Conservation (phyloP, 2,888 invertebrate genomes). For the Mesorhabditis spiculigera region DNA sequence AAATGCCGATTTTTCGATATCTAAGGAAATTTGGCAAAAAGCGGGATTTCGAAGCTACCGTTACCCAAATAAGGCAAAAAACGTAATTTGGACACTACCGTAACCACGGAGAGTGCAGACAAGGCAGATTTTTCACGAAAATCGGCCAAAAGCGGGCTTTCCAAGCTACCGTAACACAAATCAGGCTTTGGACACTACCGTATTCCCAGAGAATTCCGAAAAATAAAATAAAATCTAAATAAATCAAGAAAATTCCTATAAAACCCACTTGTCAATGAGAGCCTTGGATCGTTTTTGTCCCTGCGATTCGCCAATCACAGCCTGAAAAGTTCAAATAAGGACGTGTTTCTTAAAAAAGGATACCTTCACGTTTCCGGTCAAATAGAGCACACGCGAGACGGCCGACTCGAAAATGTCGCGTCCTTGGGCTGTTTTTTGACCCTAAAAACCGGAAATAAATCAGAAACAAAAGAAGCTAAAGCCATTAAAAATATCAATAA, state of each 20-base stretch:
- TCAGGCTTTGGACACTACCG: no score
- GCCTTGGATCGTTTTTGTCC: conserved; percentile 30
- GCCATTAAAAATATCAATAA: neutral
- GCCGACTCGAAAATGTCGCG: conserved; percentile 54
- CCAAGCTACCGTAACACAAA: no score
- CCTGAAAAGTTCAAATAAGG: neutral
- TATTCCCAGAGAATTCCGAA: no score
- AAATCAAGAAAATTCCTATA: neutral
- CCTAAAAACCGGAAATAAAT: conserved; percentile 9
- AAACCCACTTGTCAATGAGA: conserved; percentile 48
- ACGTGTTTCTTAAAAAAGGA: neutral
- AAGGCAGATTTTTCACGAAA: no score
- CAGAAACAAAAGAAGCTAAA: neutral
- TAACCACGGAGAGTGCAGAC: no score
- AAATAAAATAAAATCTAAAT: no score
- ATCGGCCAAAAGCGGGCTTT: no score
- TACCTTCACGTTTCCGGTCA: conserved; percentile 34
- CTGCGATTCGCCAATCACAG: neutral
- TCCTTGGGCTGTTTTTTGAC: conserved; percentile 33
- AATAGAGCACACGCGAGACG: conserved; percentile 48
- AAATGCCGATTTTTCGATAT: no score
- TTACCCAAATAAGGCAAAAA: no score
- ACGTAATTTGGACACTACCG: no score
- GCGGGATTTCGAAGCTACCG: no score
- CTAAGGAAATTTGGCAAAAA: no score